These are phyloP conservation scores for Ptilorrhoa leucosticta DNA, from an alignment of 2,113 vertebrate species.

Conservation along the genomic window DNA sequence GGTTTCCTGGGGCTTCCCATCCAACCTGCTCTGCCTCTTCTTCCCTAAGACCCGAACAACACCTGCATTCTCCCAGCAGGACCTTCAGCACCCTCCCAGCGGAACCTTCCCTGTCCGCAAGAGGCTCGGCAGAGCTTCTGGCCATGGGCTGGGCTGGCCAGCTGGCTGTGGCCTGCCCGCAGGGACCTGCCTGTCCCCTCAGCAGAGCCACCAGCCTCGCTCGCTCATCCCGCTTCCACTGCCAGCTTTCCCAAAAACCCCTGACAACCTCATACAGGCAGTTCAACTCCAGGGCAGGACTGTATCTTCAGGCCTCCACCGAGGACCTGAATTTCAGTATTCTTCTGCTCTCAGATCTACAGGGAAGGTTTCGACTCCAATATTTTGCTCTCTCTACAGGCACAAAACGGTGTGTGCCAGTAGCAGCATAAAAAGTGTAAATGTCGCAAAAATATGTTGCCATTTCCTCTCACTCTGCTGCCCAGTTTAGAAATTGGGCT, in stretches of 20 bases:
- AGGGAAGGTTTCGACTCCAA: slow-evolving; percentile 35
- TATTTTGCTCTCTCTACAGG: slow-evolving; percentile 39
- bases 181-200: background rate
- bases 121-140: background rate
- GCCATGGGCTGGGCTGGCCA: background rate
- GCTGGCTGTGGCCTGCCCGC: fast-evolving
- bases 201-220: fast-evolving
- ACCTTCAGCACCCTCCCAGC: background rate
- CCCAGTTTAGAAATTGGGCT: slow-evolving; percentile 60
- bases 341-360: slow-evolving; percentile 27
- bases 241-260: background rate
- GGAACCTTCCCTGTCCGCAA: fast-evolving
- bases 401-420: slow-evolving; percentile 37
- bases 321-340: background rate
- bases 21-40: background rate
- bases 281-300: background rate
- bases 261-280: background rate
- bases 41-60: fast-evolving
- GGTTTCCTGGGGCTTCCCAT: background rate
- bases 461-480: slow-evolving; percentile 58
- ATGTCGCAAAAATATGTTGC: slow-evolving; percentile 66
- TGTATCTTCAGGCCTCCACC: background rate
- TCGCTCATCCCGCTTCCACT: fast-evolving
- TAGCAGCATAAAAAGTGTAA: slow-evolving; percentile 66
- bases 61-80: background rate